Conservation (phyloP, 2,797 vertebrate genomes). For the Schizopygopsis malacanthus region DNA sequence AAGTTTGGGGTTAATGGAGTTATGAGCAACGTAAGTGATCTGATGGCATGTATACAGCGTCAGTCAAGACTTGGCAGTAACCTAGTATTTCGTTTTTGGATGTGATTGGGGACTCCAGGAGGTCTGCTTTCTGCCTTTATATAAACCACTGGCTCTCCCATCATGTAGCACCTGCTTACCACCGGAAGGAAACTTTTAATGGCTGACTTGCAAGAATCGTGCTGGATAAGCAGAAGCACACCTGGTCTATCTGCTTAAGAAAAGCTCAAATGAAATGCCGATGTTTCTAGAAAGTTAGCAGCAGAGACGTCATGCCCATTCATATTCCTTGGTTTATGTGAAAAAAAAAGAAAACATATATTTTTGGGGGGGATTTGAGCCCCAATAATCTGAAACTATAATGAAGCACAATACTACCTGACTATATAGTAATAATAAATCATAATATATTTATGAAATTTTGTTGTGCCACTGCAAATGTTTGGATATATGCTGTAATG, state of each 20-base stretch:
- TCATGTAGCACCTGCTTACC: slow-evolving; percentile 10
- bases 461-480: not conserved
- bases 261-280: not conserved
- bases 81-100: not conserved
- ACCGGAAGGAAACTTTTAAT: slow-evolving; percentile 9
- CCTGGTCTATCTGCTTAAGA: slow-evolving; percentile 21
- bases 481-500: not conserved
- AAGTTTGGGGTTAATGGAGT: not conserved
- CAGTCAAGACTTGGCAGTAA: not conserved
- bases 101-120: not conserved
- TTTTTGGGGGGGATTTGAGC: not conserved
- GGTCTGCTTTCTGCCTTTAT: not conserved
- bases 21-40: slow-evolving; percentile 10
- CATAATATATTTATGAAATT: not conserved
- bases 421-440: not conserved
- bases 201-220: slow-evolving; percentile 38
- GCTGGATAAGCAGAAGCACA: slow-evolving; percentile 14
- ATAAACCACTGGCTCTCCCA: not conserved
- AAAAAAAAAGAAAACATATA: not conserved
- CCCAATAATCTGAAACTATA: not conserved
- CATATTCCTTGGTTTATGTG: not conserved
- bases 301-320: not conserved
- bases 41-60: slow-evolving; percentile 8
- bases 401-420: not conserved
- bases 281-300: slow-evolving; percentile 17